A percentile compares a stretch with the other conserved stretches of the same genome.
phyloP scores from a whole-genome alignment of 2,888 invertebrate genomes.

The Elaeidobius kamerunicus region DNA sequence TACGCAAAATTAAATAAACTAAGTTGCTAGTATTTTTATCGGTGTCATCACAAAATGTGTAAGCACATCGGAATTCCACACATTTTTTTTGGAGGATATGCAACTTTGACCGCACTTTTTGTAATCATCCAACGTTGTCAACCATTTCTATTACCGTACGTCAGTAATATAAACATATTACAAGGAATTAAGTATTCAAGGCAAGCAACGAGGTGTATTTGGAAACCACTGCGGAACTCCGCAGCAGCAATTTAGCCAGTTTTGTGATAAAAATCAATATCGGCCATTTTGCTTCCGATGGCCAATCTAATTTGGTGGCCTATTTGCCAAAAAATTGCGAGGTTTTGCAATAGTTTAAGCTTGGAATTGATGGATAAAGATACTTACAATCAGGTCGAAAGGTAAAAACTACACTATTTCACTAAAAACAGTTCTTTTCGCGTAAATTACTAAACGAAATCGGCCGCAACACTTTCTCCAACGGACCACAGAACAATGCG shows the following conservation, averaged over 20 bases:
- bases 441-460: conserved; percentile 30
- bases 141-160: conserved; percentile 1
- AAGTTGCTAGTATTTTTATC: conserved; percentile 2
- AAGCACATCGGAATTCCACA: conserved; percentile 18
- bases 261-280: conserved; percentile 45
- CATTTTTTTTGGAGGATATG: conserved; percentile 9
- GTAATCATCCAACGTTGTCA: conserved; percentile 1
- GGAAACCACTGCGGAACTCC: conserved; percentile 17
- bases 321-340: conserved; percentile 4
- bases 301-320: conserved; percentile 26
- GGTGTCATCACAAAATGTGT: conserved; percentile 18
- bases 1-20: conserved; percentile 3
- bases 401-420: conserved; percentile 31
- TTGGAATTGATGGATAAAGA: conserved; percentile 11
- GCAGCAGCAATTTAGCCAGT: conserved; percentile 30
- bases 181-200: conserved; percentile 10
- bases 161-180: too few species aligned
- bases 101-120: conserved; percentile 6
- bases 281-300: conserved; percentile 45
- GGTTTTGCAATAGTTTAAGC: neutral
- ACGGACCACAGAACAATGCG: conserved; percentile 34
- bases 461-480: conserved; percentile 32
- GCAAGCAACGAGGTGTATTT: conserved; percentile 10
- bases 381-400: conserved; percentile 33
- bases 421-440: conserved; percentile 31